Base-by-base conservation (phyloP, 2,113 vertebrate genomes). In the Mirza zaza region DNA sequence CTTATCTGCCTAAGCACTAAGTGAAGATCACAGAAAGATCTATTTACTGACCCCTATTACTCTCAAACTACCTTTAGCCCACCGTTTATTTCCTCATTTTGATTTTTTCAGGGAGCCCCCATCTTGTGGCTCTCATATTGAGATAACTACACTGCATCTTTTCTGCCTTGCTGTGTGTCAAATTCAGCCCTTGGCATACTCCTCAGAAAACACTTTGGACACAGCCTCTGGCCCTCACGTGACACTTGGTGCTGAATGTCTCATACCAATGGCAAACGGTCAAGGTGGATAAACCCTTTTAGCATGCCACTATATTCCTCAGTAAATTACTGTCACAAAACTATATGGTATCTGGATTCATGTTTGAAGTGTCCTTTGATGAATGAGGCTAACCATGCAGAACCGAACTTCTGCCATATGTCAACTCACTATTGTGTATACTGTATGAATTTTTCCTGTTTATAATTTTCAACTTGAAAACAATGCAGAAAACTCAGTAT, bases 391-490 rank as follows among this genome's bases (percentile, higher is more conserved):
- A 81, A 65, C 29, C 73, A 39, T 8, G 6, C 29, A 77, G 48
- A 96, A 73, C 7, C 48, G 39, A 79, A 29, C 48, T 45, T 67
- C 76, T 34, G 18, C 50, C 34, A 34, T 18, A 55, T 1, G 17
- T 18, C 18, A 90, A n/a, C 50, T 59, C 63, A 63, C 36, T 45
- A 3, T 29, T 27, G 11, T 36, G 9, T 52, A 27, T 10, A 36
- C 18, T 75, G 12, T 12, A 13, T 34, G 29, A 45, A 65, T 4
- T 55, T 55, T 68, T 84, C 36, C 39, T 81, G 17, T 61, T 86
- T 81, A 50, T 80, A 84, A 75, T 76, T 76, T 55, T 36, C 34
- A 97, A 57, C 36, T 67, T 73, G 71, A 76, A 90, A 94, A 67
- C 50, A 89, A 86, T 13, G 75, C 12, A 88, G 27, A 71, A 75